Evolutionary conservation across 2,888 invertebrate species (phyloP).

Genomic region (Petrolisthes cinctipes): DNA sequence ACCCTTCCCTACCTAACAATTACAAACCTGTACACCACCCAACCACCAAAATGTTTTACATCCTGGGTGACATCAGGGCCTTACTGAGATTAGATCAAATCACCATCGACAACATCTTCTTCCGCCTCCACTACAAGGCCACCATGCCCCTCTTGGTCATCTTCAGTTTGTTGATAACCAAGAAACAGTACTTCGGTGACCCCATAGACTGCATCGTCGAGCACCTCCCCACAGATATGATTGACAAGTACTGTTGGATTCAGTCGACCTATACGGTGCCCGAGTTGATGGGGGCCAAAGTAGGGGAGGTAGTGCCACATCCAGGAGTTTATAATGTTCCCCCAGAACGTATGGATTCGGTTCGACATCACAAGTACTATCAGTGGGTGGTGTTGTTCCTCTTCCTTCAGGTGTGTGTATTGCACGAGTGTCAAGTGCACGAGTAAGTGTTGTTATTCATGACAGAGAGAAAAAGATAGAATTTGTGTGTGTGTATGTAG

Average conservation of each 20-base stretch:
- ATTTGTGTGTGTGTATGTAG: neutral
- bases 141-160: neutral
- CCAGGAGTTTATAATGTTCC: constrained; percentile 78
- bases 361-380: constrained; percentile 93
- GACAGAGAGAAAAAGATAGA: neutral
- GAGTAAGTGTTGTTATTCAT: neutral
- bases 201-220: constrained; percentile 71
- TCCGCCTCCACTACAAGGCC: neutral
- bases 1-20: too few relatives aligned
- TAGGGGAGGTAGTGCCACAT: constrained; percentile 79
- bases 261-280: constrained; percentile 94
- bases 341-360: constrained; percentile 66
- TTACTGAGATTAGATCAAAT: neutral
- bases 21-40: neutral
- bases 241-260: constrained; percentile 79
- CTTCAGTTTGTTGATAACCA: neutral
- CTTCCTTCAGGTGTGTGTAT: constrained; percentile 72
- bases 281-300: constrained; percentile 73
- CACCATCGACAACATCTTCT: neutral
- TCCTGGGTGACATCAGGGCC: neutral
- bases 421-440: too few relatives aligned
- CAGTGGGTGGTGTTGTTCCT: constrained; percentile 95
- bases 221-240: constrained; percentile 56
- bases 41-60: neutral
- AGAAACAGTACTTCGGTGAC: constrained; percentile 70